Evolutionary conservation across 1,140 invertebrate genomes (phyloP).

Genomic region (Papilio machaon): DNA sequence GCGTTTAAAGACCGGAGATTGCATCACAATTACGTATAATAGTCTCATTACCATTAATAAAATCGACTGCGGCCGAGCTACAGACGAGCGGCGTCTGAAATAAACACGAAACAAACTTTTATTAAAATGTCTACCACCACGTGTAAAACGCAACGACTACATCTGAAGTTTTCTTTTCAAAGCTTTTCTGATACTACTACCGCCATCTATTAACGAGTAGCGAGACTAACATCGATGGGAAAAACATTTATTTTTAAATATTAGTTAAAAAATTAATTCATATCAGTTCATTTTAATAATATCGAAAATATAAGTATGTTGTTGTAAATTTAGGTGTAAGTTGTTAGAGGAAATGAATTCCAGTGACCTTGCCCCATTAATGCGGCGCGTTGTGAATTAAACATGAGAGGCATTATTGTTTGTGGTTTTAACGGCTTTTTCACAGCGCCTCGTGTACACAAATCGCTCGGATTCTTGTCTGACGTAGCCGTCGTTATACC

Average conservation of each 20-base stretch:
- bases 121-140: constrained; percentile 64
- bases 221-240: constrained; percentile 50
- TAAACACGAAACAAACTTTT: constrained; percentile 68
- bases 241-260: not conserved
- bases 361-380: constrained; percentile 77
- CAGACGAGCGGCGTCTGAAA: constrained; percentile 56
- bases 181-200: constrained; percentile 41
- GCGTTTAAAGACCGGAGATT: constrained; percentile 41
- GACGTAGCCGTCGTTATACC: constrained; percentile 18
- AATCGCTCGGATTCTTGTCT: constrained; percentile 22
- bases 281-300: constrained; percentile 36
- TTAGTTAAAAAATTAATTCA: constrained; percentile 28
- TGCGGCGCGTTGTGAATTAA: constrained; percentile 70
- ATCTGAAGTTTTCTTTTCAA: constrained; percentile 39
- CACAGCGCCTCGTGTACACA: constrained; percentile 45
- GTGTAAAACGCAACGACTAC: constrained; percentile 49
- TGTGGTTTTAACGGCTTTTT: constrained; percentile 66
- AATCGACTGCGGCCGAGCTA: constrained; percentile 45
- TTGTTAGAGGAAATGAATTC: constrained; percentile 66
- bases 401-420: constrained; percentile 72
- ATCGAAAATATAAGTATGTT: constrained; percentile 44
- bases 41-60: constrained; percentile 35
- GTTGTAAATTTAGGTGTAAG: constrained; percentile 46
- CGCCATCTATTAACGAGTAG: constrained; percentile 73
- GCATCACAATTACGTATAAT: constrained; percentile 53